Base-by-base conservation (phyloP, 2,113 vertebrate genomes). In the Piprites chloris region DNA sequence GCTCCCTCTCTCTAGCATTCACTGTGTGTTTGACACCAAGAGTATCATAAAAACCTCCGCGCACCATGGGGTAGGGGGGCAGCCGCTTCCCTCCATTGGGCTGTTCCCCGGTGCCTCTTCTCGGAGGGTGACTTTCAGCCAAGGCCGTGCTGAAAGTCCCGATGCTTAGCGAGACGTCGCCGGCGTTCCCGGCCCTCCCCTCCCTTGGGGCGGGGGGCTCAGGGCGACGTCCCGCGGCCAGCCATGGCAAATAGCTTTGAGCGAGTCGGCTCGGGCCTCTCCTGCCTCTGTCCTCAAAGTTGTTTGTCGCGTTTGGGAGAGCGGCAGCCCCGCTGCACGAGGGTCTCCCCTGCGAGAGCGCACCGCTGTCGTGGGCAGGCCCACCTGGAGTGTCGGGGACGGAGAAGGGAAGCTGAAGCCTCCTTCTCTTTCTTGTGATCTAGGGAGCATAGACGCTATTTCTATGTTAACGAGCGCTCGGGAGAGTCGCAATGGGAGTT, bases 401-500 rank as follows among this genome's bases (percentile, higher is more conserved):
- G 76, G 98, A 95, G 97, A 47, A 91, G 62, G 62, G 97, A 98
- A 93, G 71, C 66, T 97, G 79, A 96, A 97, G 75, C 93, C 91
- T 97, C 90, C 98, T 98, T 99, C 98, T 99, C 98, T 99, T 99
- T 99, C 98, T 99, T 99, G 98, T 98, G 98, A 97, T 99, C 97
- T 99, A 99, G 99, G 99, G 99, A 99, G 98, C 99, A 99, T 99
- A 99, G 99, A 98, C 99, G 99, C 77, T 99, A 99, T 99, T 99
- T 99, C 98, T 99, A 99, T 98, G 98, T 99, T 98, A 99, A 99
- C 94, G 99, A 99, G 96, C 99, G 98, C 97, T 99, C 99, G 56
- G 98, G 98, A 97, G 98, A 98, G 93, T 99, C 99, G 46, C 99
- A 99, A 68, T 99, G 99, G 99, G 99, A 99, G 93, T 99, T 99